Evolutionary conservation across 2,888 invertebrate genomes (phyloP), one percentile per base, ranked within the genome.

Genomic region (Sarcophaga variegata): DNA sequence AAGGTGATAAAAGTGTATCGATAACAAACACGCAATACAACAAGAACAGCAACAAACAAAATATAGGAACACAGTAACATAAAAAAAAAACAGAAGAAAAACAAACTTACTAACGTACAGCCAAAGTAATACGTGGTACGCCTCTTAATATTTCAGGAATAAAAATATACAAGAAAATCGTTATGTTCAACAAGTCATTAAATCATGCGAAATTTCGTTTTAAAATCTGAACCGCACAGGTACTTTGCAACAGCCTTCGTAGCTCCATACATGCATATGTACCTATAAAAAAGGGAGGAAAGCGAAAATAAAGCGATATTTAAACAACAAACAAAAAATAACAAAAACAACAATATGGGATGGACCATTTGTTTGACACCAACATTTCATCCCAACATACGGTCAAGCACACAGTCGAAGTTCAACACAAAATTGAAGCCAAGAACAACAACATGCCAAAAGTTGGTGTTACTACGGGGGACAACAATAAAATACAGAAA

Each of bases 1-100:
- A 88, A 88, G 88, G 89, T 90, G 89, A 89, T 90, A 90, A 89
- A 87, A 90, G 89, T 89, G 90, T 89, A 88, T 89, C 88, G 90
- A 90, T 89, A 90, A 90, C 89, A 89, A 80, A 88, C 88, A 88
- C 88, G 87, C 88, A 89, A 88, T 85, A 85, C 86, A 88, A 71
- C 67, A 77, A 83, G 54, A 76, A 76, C 22, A 70, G 22, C 20
- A 76, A 81, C 49, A 70, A 82, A 75, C 49, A 81, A 4, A 8
- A 10, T 37, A 37, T 37, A 37, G 37, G 37, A 37, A 10, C 37
- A 37, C 37, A 37, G 37, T 10, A 81, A 75, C n/a, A 37, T 45
- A 75, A 14, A 49, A 54, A 12, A 54, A 54, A 14, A 54, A 54
- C 54, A 54, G 37, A 37, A 37, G 37, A 37, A 37, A 37, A 37